phyloP scores from a whole-genome alignment of 2,113 vertebrate genomes.

The Tonatia bakeri region DNA sequence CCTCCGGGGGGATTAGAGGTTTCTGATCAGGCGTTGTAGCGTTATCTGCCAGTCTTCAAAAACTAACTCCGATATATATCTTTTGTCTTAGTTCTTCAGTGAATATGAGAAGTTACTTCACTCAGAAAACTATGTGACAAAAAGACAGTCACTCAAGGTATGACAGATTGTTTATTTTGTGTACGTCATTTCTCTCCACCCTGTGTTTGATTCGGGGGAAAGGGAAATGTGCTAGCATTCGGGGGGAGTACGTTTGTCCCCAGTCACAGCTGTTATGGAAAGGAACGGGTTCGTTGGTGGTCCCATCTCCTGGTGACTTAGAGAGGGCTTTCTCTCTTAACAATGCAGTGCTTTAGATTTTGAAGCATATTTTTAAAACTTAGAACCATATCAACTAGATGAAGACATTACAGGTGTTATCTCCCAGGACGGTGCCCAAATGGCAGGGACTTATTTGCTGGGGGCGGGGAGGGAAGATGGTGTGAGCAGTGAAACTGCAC shows the following conservation, averaged over 20 bases:
- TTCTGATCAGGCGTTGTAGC: not conserved
- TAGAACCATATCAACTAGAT: not conserved
- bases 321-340: not conserved
- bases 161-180: not conserved
- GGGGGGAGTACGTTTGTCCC: not conserved
- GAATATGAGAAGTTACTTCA: conserved; percentile 91
- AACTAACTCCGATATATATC: conserved; percentile 34
- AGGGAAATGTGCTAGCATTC: not conserved
- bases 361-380: not conserved
- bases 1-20: not conserved
- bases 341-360: not conserved
- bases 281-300: not conserved
- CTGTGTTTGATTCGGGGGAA: not conserved
- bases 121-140: conserved; percentile 91
- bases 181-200: not conserved
- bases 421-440: fast-evolving
- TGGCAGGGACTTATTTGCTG: too few relatives aligned
- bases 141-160: conserved; percentile 91
- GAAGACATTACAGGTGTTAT: not conserved
- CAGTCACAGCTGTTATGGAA: not conserved
- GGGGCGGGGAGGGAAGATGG: too few relatives aligned
- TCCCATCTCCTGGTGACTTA: not conserved
- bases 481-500: fast-evolving
- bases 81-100: conserved; percentile 87
- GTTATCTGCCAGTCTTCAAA: not conserved